Conservation (phyloP, 2,797 vertebrate species). For the Sus cebifrons region DNA sequence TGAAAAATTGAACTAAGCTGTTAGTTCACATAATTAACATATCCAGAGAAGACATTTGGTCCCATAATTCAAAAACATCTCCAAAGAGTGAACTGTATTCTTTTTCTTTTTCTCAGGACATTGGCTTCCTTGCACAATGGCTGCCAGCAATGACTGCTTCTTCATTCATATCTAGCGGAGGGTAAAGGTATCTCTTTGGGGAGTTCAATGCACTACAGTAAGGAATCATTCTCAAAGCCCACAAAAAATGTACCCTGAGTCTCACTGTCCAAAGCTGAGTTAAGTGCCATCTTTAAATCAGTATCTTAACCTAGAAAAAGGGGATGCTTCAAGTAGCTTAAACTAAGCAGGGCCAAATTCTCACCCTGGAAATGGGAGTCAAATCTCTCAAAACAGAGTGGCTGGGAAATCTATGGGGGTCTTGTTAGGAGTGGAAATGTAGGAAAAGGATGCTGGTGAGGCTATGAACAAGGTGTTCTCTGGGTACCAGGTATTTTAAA, state of each 20-base stretch:
- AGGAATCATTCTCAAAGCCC: background rate
- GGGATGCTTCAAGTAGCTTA: background rate
- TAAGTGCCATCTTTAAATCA: background rate
- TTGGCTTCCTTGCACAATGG: background rate
- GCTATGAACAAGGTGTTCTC: rapidly evolving
- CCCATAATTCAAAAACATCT: background rate
- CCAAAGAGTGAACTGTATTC: background rate
- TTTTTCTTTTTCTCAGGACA: background rate
- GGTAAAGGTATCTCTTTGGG: background rate
- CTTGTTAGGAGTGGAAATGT: background rate
- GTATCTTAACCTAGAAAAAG: background rate
- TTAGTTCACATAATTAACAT: background rate
- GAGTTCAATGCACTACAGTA: background rate
- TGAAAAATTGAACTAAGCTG: background rate
- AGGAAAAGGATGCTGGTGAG: background rate
- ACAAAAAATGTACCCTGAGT: background rate
- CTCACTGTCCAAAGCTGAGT: background rate
- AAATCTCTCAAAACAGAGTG: background rate
- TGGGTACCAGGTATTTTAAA: background rate
- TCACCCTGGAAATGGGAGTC: background rate
- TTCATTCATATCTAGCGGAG: background rate
- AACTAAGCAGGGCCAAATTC: background rate
- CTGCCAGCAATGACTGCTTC: background rate
- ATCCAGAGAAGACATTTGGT: background rate
- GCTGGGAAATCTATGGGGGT: rapidly evolving